Conservation (phyloP, 1,140 invertebrate genomes). For the Macrobrachium rosenbergii region DNA sequence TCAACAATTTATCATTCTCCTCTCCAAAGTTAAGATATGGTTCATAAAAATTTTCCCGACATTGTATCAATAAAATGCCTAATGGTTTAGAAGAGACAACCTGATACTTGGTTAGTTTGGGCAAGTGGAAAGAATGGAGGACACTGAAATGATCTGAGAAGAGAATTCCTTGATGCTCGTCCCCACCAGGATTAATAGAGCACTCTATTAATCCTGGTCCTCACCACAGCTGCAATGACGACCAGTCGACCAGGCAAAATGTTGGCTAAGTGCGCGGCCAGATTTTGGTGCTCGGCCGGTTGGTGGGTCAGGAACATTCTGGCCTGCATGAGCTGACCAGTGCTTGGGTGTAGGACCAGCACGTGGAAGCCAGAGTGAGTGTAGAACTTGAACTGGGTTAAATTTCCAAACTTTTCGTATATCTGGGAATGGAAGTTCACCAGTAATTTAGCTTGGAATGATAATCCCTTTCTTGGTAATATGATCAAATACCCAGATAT, state of each 20-base stretch:
- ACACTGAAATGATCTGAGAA: no score
- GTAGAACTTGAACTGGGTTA: neutral
- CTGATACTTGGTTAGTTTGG: no score
- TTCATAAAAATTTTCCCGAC: neutral
- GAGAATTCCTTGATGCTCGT: no score
- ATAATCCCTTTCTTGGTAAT: neutral
- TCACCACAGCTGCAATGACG: slow-evolving; percentile 47
- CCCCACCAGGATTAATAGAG: no score
- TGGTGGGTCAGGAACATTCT: slow-evolving; percentile 47
- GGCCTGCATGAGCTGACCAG: slow-evolving; percentile 30
- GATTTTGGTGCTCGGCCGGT: slow-evolving; percentile 42
- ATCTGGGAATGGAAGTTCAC: neutral
- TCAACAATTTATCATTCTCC: neutral
- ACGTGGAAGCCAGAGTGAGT: slow-evolving; percentile 44
- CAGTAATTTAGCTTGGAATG: neutral
- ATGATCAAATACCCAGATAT: neutral
- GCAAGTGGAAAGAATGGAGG: no score
- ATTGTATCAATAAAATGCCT: neutral
- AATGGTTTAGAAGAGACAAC: no score
- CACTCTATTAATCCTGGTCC: neutral
- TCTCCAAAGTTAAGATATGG: neutral
- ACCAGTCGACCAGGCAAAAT: slow-evolving; percentile 39
- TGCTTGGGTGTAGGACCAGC: slow-evolving; percentile 14
- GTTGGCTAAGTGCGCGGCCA: slow-evolving; percentile 20
- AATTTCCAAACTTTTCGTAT: slow-evolving; percentile 23